phyloP scores from a whole-genome alignment of 1,140 invertebrate genomes.

The Drosophila sechellia region DNA sequence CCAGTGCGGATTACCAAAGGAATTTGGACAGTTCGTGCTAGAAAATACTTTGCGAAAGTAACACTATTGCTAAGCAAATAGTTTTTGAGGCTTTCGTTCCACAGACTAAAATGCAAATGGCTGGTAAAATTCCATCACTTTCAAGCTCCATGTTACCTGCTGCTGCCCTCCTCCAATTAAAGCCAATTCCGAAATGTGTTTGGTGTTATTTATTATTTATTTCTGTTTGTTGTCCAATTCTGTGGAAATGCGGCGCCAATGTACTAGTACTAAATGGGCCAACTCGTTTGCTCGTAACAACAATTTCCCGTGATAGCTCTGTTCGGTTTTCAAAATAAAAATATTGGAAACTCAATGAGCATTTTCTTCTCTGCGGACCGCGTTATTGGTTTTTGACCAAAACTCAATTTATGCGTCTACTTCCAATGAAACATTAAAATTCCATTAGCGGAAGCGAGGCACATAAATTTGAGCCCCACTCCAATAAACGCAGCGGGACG shows the following conservation, averaged over 20 bases:
- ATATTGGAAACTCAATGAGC: slow-evolving; percentile 7
- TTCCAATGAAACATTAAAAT: slow-evolving; percentile 82
- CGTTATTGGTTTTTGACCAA: slow-evolving; percentile 59
- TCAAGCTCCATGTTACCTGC: slow-evolving; percentile 11
- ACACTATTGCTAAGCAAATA: background rate
- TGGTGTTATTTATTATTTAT: slow-evolving; percentile 28
- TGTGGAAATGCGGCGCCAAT: slow-evolving; percentile 60
- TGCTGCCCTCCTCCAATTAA: slow-evolving; percentile 42
- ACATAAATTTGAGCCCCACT: slow-evolving; percentile 57
- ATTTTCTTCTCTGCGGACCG: slow-evolving; percentile 18
- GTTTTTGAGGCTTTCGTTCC: background rate
- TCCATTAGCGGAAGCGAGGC: slow-evolving; percentile 74
- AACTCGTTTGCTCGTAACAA: slow-evolving; percentile 52
- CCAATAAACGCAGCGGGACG: slow-evolving; percentile 8
- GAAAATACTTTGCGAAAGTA: background rate
- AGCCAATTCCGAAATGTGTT: slow-evolving; percentile 35
- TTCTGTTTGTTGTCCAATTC: slow-evolving; percentile 40
- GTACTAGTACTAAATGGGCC: slow-evolving; percentile 47
- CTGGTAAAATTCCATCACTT: background rate
- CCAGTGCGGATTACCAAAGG: background rate
- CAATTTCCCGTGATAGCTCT: slow-evolving; percentile 56
- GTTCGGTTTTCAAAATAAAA: slow-evolving; percentile 1
- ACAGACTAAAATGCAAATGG: slow-evolving; percentile 4
- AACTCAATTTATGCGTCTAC: slow-evolving; percentile 63
- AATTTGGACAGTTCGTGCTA: background rate